Evolutionary conservation across 2,888 invertebrate species (phyloP), one percentile per base, ranked within the genome.

Genomic region (Dichetophora obliterata): DNA sequence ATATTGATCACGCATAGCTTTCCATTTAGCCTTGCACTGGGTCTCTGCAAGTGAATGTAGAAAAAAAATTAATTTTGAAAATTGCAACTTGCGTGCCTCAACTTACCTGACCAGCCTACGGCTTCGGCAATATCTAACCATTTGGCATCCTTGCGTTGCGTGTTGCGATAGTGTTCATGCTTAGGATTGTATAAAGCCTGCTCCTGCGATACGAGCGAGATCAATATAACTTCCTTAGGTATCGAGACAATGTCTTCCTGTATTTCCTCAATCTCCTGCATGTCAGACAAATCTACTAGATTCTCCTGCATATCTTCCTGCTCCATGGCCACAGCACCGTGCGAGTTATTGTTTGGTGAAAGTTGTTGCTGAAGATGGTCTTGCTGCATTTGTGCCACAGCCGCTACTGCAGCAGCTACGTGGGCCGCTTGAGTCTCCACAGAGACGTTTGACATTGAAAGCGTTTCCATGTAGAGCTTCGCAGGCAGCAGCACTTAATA

Each of bases 21-120:
- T 88, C 88, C 88, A 88, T 66, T 88, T 88, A 9, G 84, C 84
- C 76, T 88, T 88, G 80, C 88, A 88, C 76, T 88, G 86, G 1
- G 80, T 76, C 72, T 85, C 88, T 88, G 72, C 4, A 50, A 16
- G n/a, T 16, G n/a, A 16, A 52, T 48, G 59, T 63, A 43, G 8
- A 37, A 37, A 37, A 6, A 1, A 37, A 37, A 8, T 37, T 37
- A 37, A 8, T 31, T 57, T 72, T 71, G 2, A 16, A 9, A 14
- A 16, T 16, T 14, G 27, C 5, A 11, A 19, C 68, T 24, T 0
- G n/a, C 63, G 34, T 27, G 4, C 27, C 63, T 1, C 2, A 16
- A 70, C 80, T 82, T 27, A 88, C 88, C 87, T 70, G 87, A 77
- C 87, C 87, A 88, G 24, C 87, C 87, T 8, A 88, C 82, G 22